Evolutionary conservation across 2,888 invertebrate species (phyloP), one percentile per base, ranked within the genome.

Genomic region (Tortrix viridana): DNA sequence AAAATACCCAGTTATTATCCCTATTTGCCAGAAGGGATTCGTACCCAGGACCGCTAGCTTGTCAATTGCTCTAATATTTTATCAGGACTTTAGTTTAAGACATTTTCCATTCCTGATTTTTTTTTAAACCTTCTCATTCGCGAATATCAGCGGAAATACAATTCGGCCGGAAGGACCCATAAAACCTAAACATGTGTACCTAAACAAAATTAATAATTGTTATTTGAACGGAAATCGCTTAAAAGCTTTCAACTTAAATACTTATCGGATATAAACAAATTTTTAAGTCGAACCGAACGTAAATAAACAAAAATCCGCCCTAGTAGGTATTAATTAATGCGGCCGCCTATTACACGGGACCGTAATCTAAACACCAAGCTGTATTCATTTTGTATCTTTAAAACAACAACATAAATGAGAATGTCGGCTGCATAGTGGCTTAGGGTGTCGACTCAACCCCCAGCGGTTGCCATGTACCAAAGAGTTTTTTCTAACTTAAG

Each of bases 231-330:
- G 65, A 74, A 81, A 79, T 79, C 73, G 72, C 72, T 73, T 84
- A 81, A 82, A 84, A 83, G 85, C 84, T 85, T 83, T 81, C 74
- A 77, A 79, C 80, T 81, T 75, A 76, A 81, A 80, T 79, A 76
- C 75, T 76, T 79, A 80, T 81, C 77, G 74, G 74, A 73, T 75
- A 78, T 79, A 81, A 82, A 85, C 77, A 79, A 73, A 74, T 69
- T 78, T 74, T 71, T 68, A 74, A 75, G 69, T 70, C 64, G 65
- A 70, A 66, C 61, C 60, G 64, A 75, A 75, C 67, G 66, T 69
- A 82, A 84, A 83, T 78, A 84, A 80, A 80, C 77, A 79, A 77
- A 79, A 79, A 70, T 70, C 66, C 65, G 62, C 65, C 62, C 68
- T 69, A 65, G 75, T 63, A 58, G 63, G 63, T 75, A 74, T 77